These are phyloP conservation scores for Poecilia latipinna DNA, from an alignment of 2,113 vertebrate species.

Conservation along the genomic window DNA sequence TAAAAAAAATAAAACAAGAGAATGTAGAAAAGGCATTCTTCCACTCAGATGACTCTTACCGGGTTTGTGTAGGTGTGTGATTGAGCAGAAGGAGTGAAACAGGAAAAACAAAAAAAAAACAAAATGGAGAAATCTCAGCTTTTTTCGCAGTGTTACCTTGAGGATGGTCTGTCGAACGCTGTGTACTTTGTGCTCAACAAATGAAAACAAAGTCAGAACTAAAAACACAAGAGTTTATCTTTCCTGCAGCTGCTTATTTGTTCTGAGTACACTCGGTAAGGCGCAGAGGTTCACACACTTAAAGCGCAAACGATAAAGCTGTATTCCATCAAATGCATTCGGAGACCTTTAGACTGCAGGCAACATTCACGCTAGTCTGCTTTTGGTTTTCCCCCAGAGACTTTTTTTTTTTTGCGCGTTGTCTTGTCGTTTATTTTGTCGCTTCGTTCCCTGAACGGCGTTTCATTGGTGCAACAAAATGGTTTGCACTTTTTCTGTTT, in stretches of 20 bases:
- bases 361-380: conserved; percentile 12
- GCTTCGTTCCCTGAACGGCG: no score
- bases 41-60: conserved; percentile 18
- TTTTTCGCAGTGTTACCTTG: conserved; percentile 41
- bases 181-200: conserved; percentile 48
- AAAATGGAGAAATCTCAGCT: conserved; percentile 16
- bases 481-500: conserved; percentile 7
- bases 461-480: conserved; percentile 1
- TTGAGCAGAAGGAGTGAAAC: conserved; percentile 12
- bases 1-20: conserved; percentile 3
- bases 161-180: conserved; percentile 41
- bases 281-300: conserved; percentile 19
- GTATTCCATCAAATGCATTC: conserved; percentile 57
- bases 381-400: conserved; percentile 28
- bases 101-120: neutral
- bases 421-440: conserved; percentile 21
- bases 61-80: conserved; percentile 26
- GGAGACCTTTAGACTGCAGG: conserved; percentile 50
- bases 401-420: conserved; percentile 2
- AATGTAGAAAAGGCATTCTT: neutral
- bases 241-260: conserved; percentile 59
- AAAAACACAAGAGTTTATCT: conserved; percentile 47
- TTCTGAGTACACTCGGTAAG: conserved; percentile 56
- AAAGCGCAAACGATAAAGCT: conserved; percentile 54
- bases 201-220: conserved; percentile 51